Evolutionary conservation across 1,140 invertebrate species (phyloP).

Genomic region (Cecropterus lyciades): DNA sequence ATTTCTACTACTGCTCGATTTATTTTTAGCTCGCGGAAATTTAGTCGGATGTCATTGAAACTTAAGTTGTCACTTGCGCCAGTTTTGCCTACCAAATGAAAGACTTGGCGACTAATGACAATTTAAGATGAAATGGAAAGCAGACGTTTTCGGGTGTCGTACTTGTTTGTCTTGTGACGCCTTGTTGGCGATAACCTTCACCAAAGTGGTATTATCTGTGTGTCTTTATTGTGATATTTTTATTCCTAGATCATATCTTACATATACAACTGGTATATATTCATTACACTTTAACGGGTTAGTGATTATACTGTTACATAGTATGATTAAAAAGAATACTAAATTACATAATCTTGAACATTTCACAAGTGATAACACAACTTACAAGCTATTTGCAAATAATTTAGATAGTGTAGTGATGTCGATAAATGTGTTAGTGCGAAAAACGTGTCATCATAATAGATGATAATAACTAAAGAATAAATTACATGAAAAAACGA

Average conservation of each 20-base stretch:
- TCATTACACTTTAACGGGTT: no score
- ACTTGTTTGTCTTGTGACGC: neutral
- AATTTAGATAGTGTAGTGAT: no score
- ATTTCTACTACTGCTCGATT: neutral
- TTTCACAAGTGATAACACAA: neutral
- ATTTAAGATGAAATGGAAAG: constrained; percentile 10
- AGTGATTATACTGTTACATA: no score
- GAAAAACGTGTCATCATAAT: no score
- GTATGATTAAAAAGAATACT: no score
- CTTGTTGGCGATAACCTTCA: neutral
- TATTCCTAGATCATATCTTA: no score
- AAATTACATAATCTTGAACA: neutral
- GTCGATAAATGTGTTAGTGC: no score
- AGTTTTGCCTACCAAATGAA: constrained; percentile 14
- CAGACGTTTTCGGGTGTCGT: neutral
- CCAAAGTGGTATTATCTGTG: neutral
- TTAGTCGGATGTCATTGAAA: constrained; percentile 3
- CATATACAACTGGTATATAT: no score
- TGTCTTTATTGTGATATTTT: no score
- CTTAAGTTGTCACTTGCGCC: constrained; percentile 1
- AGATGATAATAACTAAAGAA: no score
- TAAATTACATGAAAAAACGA: no score
- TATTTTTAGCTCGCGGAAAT: constrained; percentile 6
- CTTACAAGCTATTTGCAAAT: no score
- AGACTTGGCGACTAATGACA: constrained; percentile 8